Conservation (phyloP, 2,797 vertebrate species). For the Enteromius anoplus region DNA sequence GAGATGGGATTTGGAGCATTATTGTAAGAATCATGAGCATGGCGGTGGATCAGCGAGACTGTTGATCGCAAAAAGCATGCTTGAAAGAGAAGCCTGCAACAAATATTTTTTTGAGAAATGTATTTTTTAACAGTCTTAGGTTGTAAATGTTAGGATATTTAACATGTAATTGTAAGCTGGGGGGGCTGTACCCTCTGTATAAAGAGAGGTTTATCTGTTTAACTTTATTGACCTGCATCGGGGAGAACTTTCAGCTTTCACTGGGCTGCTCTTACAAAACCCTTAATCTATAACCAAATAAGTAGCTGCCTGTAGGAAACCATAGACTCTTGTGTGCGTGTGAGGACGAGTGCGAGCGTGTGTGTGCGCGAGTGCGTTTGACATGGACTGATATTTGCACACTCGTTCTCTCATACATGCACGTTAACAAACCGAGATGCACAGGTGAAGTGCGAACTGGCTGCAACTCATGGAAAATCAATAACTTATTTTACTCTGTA, state of each 20-base stretch:
- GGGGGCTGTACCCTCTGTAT: slow-evolving; percentile 84
- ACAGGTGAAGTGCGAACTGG: slow-evolving; percentile 83
- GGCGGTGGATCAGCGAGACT: slow-evolving; percentile 55
- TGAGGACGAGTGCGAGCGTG: slow-evolving; percentile 8
- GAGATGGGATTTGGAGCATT: slow-evolving; percentile 34
- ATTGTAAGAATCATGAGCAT: slow-evolving; percentile 41
- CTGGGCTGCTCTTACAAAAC: slow-evolving; percentile 88
- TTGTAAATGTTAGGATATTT: slow-evolving; percentile 98
- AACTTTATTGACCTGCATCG: slow-evolving; percentile 83
- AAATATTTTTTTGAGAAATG: slow-evolving; percentile 97
- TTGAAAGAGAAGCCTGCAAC: slow-evolving; percentile 91
- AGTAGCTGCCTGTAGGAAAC: slow-evolving; percentile 97
- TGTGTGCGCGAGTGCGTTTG: slow-evolving; percentile 37
- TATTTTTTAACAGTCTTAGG: slow-evolving; percentile 99
- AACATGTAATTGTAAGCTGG: slow-evolving; percentile 89
- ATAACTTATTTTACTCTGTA: slow-evolving; percentile 99
- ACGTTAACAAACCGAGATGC: slow-evolving; percentile 74
- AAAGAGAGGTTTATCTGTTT: slow-evolving; percentile 96
- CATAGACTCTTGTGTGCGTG: slow-evolving; percentile 71
- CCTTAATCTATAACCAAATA: slow-evolving; percentile 94
- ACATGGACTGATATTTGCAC: slow-evolving; percentile 73
- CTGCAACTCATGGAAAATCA: slow-evolving; percentile 85
- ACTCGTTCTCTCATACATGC: slow-evolving; percentile 73
- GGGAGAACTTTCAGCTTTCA: slow-evolving; percentile 81
- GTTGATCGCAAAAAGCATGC: slow-evolving; percentile 80